phyloP scores from a whole-genome alignment of 2,888 invertebrate genomes.

The Drosophila histrio region DNA sequence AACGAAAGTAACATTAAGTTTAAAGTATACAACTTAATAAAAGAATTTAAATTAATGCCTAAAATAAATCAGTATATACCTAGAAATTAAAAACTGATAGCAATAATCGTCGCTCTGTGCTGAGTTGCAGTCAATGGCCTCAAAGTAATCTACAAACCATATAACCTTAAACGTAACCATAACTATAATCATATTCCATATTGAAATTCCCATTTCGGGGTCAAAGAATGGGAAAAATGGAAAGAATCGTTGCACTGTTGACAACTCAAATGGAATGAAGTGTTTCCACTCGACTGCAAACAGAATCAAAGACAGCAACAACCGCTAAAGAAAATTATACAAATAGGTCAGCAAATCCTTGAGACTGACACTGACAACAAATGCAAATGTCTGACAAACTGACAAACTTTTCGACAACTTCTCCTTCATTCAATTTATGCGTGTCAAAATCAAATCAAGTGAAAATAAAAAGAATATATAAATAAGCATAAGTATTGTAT shows the following conservation, averaged over 20 bases:
- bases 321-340: slow-evolving; percentile 38
- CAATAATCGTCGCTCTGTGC: too few relatives aligned
- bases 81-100: too few relatives aligned
- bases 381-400: slow-evolving; percentile 68
- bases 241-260: slow-evolving; percentile 55
- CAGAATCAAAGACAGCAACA: slow-evolving; percentile 7
- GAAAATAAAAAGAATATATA: slow-evolving; percentile 72
- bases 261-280: slow-evolving; percentile 70
- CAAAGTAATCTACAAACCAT: neutral
- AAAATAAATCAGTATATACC: too few relatives aligned
- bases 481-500: slow-evolving; percentile 50
- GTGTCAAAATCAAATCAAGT: slow-evolving; percentile 75
- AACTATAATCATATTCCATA: slow-evolving; percentile 12
- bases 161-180: neutral
- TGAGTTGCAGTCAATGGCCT: neutral
- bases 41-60: too few relatives aligned
- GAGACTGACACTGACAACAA: slow-evolving; percentile 25
- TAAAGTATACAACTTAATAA: too few relatives aligned
- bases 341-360: slow-evolving; percentile 64
- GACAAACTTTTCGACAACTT: slow-evolving; percentile 16
- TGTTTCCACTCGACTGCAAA: slow-evolving; percentile 67
- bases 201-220: neutral
- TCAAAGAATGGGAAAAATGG: slow-evolving; percentile 1
- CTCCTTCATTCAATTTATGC: slow-evolving; percentile 15
- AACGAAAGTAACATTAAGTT: too few relatives aligned